A percentile compares a stretch with the other conserved stretches of the same genome.
These are phyloP conservation scores for Lasiurus cinereus DNA, from an alignment of 2,113 vertebrate species.

Conservation along the genomic window DNA sequence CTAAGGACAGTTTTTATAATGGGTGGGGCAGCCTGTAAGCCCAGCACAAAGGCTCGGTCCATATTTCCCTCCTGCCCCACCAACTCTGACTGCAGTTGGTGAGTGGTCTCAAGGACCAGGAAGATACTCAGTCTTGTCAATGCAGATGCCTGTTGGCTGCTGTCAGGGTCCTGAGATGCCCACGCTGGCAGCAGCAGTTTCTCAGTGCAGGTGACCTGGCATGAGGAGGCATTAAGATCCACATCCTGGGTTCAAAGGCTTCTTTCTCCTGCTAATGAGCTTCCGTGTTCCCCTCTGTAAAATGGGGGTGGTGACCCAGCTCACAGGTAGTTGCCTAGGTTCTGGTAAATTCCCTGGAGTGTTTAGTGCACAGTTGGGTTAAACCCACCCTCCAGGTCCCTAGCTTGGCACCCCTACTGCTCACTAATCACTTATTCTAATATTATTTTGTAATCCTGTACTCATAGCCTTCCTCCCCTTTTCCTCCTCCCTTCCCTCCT, in stretches of 20 bases:
- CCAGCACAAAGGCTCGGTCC: background rate
- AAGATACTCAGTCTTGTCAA: background rate
- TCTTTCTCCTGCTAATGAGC: background rate
- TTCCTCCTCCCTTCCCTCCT: too few relatives aligned
- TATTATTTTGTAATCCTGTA: background rate
- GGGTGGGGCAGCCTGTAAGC: too few relatives aligned
- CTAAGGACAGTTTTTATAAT: background rate
- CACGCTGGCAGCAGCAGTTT: fast-evolving
- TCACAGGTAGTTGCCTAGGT: background rate
- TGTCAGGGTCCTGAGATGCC: background rate
- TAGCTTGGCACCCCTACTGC: fast-evolving
- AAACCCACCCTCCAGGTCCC: background rate
- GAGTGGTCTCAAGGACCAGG: background rate
- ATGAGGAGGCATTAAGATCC: fast-evolving
- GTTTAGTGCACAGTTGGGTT: background rate
- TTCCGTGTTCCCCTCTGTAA: background rate
- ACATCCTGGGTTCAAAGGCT: too few relatives aligned
- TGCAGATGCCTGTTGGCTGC: fast-evolving
- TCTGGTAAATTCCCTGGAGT: fast-evolving
- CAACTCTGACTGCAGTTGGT: fast-evolving
- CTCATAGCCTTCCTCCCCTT: background rate
- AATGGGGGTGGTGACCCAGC: background rate
- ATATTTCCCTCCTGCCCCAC: background rate
- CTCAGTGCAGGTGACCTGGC: background rate
- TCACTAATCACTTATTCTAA: background rate